A percentile compares a stretch with the other conserved stretches of the same genome.
phyloP scores from a whole-genome alignment of 2,113 vertebrate species.

The Mastomys coucha region DNA sequence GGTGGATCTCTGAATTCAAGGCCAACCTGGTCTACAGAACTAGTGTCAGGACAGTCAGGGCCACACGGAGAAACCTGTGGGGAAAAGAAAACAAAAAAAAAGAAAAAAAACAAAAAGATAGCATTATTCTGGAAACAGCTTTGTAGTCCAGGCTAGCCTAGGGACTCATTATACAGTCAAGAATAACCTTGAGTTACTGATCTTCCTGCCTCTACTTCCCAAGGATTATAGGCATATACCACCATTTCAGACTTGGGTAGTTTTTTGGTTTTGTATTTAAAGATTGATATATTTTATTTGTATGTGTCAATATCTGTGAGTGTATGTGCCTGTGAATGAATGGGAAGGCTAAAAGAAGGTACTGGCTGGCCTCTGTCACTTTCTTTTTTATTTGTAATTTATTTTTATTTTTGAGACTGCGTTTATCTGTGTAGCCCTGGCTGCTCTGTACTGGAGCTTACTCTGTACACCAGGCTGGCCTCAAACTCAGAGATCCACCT shows the following conservation, averaged over 20 bases:
- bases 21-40: too few species aligned
- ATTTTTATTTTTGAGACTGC: neutral
- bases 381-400: neutral
- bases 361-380: neutral
- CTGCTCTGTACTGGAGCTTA: neutral
- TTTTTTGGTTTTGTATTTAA: neutral
- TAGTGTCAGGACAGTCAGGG: too few species aligned
- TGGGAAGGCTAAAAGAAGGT: neutral
- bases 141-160: neutral
- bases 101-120: neutral
- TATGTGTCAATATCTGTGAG: neutral
- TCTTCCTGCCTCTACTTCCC: neutral
- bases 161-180: neutral
- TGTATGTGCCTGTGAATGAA: neutral
- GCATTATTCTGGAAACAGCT: neutral
- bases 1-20: too few species aligned
- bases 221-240: neutral
- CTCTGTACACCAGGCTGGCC: neutral
- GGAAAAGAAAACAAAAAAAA: too few species aligned
- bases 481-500: neutral
- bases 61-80: too few species aligned
- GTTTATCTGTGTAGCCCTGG: neutral
- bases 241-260: neutral
- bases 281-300: neutral
- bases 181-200: neutral